Evolutionary conservation across 2,113 vertebrate species (phyloP).

Genomic region (Tragelaphus scriptus): DNA sequence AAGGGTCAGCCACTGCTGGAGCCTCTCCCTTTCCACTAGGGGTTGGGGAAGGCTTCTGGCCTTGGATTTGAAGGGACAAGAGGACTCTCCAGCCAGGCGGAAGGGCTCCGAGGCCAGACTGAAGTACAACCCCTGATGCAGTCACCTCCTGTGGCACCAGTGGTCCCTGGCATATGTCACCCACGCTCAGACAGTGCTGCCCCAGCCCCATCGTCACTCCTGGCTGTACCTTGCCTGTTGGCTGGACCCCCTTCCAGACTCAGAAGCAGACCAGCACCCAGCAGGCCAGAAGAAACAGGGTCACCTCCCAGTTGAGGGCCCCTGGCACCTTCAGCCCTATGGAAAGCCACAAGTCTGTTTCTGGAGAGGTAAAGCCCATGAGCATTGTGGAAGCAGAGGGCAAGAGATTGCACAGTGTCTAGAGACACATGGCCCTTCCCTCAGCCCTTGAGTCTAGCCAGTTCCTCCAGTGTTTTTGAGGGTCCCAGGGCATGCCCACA

Average conservation of each 20-base stretch:
- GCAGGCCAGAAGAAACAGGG: slow-evolving; percentile 90
- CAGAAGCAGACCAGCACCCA: slow-evolving; percentile 92
- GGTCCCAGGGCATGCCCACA: too few relatives aligned
- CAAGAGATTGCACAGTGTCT: too few relatives aligned
- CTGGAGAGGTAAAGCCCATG: neutral
- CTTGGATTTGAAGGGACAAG: neutral
- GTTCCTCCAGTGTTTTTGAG: too few relatives aligned
- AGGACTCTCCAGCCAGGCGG: neutral
- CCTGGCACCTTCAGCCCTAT: slow-evolving; percentile 72
- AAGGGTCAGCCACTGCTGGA: neutral
- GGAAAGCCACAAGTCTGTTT: slow-evolving; percentile 45
- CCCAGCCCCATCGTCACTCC: neutral
- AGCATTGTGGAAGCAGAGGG: too few relatives aligned
- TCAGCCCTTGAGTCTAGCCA: too few relatives aligned
- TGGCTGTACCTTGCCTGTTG: slow-evolving; percentile 88
- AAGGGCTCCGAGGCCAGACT: neutral
- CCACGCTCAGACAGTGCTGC: neutral
- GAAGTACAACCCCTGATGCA: neutral
- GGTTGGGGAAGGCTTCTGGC: neutral
- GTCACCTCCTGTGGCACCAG: neutral
- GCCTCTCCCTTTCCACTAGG: neutral
- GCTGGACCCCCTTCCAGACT: slow-evolving; percentile 96
- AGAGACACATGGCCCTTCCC: neutral
- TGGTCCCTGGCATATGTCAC: neutral
- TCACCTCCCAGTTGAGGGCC: slow-evolving; percentile 90